Percentiles rank a stretch among this genome's conserved stretches.
Conservation (phyloP, 1,140 invertebrate genomes). For the Panagrolaimus sp. region DNA sequence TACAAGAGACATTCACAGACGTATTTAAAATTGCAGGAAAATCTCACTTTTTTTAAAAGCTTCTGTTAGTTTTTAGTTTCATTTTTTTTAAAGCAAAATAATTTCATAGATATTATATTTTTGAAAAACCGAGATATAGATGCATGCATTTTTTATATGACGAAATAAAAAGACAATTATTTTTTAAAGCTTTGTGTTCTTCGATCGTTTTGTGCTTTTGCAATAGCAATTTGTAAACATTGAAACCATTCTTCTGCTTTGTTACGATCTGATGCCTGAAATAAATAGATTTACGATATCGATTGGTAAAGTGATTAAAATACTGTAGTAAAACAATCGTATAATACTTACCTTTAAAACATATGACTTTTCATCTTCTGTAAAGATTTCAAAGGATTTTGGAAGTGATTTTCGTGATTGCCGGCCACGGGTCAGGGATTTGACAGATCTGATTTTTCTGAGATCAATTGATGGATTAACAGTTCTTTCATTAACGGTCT, state of each 20-base stretch:
- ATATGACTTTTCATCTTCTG: slow-evolving; percentile 75
- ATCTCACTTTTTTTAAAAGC: no score
- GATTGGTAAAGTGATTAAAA: neutral
- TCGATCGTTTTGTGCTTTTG: slow-evolving; percentile 66
- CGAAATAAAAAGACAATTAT: no score
- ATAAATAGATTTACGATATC: no score
- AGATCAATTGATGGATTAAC: slow-evolving; percentile 68
- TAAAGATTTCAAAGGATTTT: slow-evolving; percentile 91
- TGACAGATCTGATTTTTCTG: slow-evolving; percentile 82
- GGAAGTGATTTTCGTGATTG: slow-evolving; percentile 72
- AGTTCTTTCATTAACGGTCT: neutral
- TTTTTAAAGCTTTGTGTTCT: neutral
- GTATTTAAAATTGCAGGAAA: no score
- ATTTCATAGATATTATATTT: no score
- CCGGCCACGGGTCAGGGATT: slow-evolving; percentile 70
- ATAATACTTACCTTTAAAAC: slow-evolving; percentile 68
- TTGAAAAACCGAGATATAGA: no score
- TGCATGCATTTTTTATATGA: no score
- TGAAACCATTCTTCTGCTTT: slow-evolving; percentile 90
- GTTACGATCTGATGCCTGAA: slow-evolving; percentile 76
- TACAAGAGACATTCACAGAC: no score
- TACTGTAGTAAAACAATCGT: neutral
- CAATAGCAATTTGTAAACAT: slow-evolving; percentile 77
- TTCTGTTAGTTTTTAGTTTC: no score
- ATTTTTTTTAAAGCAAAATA: no score